Conservation (phyloP, 2,888 invertebrate species). For the Chaitophorus viminalis region DNA sequence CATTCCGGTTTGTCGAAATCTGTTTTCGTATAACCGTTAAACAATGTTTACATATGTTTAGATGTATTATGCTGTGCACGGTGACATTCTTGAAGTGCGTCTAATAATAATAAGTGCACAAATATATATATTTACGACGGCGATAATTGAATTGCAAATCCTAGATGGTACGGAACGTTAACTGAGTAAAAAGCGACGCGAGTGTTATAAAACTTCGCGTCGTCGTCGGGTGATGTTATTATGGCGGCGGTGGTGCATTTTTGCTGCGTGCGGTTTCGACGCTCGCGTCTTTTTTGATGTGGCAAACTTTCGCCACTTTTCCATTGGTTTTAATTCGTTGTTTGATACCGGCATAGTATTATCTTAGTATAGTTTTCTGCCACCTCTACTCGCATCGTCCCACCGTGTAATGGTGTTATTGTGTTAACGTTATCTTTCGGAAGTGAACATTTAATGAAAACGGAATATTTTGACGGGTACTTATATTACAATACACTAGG, state of each 20-base stretch:
- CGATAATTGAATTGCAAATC: neutral
- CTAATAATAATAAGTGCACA: neutral
- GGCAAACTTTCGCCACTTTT: neutral
- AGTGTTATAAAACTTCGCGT: neutral
- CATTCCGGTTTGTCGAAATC: neutral
- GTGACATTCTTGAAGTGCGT: neutral
- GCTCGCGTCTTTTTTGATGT: neutral
- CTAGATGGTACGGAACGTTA: neutral
- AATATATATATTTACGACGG: no score
- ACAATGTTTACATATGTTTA: no score
- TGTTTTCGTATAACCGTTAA: neutral
- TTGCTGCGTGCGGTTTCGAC: neutral
- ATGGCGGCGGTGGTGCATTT: neutral
- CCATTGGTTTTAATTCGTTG: neutral
- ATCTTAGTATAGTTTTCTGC: neutral
- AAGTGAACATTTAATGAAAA: neutral
- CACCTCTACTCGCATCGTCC: neutral
- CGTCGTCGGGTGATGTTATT: neutral
- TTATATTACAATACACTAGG: no score
- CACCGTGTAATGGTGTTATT: neutral
- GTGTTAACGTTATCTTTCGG: neutral
- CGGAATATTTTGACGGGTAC: neutral
- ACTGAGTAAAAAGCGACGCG: neutral
- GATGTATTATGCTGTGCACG: neutral
- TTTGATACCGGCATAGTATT: neutral